These are phyloP conservation scores for Gymnothorax reevesii DNA, from an alignment of 2,797 vertebrate genomes.

Conservation along the genomic window DNA sequence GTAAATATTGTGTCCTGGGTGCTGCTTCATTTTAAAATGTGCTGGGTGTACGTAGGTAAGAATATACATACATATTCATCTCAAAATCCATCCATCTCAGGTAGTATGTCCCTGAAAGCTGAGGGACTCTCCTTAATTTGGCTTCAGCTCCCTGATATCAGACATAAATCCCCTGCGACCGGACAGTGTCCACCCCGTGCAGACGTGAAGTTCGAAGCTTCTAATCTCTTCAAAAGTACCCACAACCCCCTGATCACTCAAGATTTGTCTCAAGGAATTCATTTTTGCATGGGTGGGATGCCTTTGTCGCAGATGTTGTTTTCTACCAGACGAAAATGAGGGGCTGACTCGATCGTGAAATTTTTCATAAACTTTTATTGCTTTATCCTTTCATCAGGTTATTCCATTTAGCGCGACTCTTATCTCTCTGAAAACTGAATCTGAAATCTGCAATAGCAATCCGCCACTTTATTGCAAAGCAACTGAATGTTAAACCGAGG, in stretches of 20 bases:
- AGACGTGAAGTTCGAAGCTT: too few relatives aligned
- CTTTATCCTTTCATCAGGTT: neutral
- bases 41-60: neutral
- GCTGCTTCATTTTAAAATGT: neutral
- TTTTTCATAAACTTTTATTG: neutral
- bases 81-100: neutral
- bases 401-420: neutral
- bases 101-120: too few relatives aligned
- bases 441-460: neutral
- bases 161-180: too few relatives aligned
- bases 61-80: neutral
- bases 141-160: too few relatives aligned
- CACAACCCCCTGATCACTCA: too few relatives aligned
- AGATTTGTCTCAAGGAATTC: too few relatives aligned
- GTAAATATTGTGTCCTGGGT: slow-evolving; percentile 10
- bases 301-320: neutral
- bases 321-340: neutral
- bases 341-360: neutral
- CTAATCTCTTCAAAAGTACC: too few relatives aligned
- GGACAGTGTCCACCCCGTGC: too few relatives aligned
- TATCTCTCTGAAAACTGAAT: neutral
- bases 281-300: too few relatives aligned
- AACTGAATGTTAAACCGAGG: neutral
- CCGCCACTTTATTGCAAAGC: neutral
- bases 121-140: too few relatives aligned